Conservation (phyloP, 2,888 invertebrate species). For the Cerastis leucographa region DNA sequence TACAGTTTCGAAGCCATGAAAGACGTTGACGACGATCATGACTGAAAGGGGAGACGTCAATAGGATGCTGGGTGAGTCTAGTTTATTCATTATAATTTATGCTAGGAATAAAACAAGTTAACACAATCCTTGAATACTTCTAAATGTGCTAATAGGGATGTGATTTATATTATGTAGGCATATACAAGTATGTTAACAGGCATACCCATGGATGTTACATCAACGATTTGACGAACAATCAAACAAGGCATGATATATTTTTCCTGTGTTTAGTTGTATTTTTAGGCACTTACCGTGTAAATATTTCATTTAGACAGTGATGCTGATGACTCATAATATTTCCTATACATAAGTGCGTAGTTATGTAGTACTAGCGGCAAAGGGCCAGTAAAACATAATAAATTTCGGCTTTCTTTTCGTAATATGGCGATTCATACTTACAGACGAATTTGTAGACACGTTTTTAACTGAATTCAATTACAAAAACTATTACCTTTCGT, state of each 20-base stretch:
- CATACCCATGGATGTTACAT: not conserved
- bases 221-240: not conserved
- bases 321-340: conserved; percentile 32
- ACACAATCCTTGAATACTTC: conserved; percentile 19
- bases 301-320: not conserved
- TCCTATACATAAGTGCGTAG: not conserved
- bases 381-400: not conserved
- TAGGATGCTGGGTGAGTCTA: conserved; percentile 88
- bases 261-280: not conserved
- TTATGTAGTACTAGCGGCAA: no score
- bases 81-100: conserved; percentile 64
- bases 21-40: conserved; percentile 85
- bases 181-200: not conserved
- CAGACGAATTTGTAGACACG: not conserved
- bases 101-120: not conserved
- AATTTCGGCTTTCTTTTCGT: not conserved
- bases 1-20: conserved; percentile 83
- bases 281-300: not conserved
- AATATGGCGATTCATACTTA: not conserved
- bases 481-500: not conserved
- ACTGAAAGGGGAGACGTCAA: conserved; percentile 87
- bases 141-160: conserved; percentile 33
- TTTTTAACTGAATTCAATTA: not conserved
- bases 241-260: not conserved
- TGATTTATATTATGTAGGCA: conserved; percentile 2